A percentile compares a stretch with the other conserved stretches of the same genome.
phyloP scores from a whole-genome alignment of 1,140 invertebrate genomes.

The Macrotrachela quadricornifera region DNA sequence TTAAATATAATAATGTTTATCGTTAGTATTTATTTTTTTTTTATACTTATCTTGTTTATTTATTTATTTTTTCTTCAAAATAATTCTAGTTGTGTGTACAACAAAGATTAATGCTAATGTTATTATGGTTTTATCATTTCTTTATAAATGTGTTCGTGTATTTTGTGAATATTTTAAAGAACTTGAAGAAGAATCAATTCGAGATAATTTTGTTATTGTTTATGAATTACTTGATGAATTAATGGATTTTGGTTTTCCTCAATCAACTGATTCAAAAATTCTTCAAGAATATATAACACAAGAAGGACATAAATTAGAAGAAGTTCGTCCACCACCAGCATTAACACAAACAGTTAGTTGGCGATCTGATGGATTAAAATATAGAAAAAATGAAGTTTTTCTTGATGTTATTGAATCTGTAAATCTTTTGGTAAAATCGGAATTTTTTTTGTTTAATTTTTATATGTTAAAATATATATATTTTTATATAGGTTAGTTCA shows the following conservation, averaged over 20 bases:
- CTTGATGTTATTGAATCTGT: constrained; percentile 98
- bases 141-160: constrained; percentile 7
- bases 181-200: constrained; percentile 91
- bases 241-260: constrained; percentile 97
- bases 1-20: constrained; percentile 95
- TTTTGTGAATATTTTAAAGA: constrained; percentile 98
- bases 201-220: constrained; percentile 97
- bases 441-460: no score
- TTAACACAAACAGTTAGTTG: constrained; percentile 99
- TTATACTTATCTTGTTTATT: background rate
- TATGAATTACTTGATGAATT: constrained; percentile 93
- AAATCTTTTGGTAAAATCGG: constrained; percentile 64
- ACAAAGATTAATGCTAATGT: constrained; percentile 4
- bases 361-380: constrained; percentile 94
- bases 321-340: constrained; percentile 86
- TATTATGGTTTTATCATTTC: constrained; percentile 5
- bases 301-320: constrained; percentile 87
- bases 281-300: constrained; percentile 90
- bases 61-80: background rate
- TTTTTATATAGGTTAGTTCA: constrained; percentile 44
- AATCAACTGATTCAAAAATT: constrained; percentile 96
- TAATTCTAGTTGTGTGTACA: constrained; percentile 3
- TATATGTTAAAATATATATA: no score
- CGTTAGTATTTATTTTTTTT: constrained; percentile 14
- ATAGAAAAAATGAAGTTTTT: constrained; percentile 98